phyloP scores from a whole-genome alignment of 2,888 invertebrate species.

The Noctua janthina region DNA sequence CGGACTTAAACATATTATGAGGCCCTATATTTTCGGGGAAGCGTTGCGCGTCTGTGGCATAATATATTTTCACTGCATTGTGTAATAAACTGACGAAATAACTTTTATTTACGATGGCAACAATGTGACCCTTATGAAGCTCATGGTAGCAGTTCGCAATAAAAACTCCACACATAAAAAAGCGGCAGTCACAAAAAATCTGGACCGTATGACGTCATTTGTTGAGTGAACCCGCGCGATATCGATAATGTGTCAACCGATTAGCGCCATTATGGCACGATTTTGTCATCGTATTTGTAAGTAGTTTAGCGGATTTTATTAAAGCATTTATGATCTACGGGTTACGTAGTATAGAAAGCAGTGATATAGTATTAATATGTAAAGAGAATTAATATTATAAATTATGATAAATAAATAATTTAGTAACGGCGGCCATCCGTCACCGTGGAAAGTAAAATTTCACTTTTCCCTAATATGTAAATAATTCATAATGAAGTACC shows the following conservation, averaged over 20 bases:
- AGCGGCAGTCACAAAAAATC: conserved; percentile 28
- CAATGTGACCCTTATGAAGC: conserved; percentile 43
- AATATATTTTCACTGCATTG: conserved; percentile 23
- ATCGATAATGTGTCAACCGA: conserved; percentile 47
- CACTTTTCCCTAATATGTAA: conserved; percentile 9
- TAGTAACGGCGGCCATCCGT: not conserved
- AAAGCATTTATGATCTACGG: not conserved
- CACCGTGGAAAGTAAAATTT: conserved; percentile 13
- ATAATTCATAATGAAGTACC: not conserved
- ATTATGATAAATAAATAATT: conserved; percentile 15
- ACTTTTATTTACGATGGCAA: conserved; percentile 50
- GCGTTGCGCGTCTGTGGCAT: conserved; percentile 34
- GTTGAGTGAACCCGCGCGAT: conserved; percentile 24
- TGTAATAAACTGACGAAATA: conserved; percentile 45
- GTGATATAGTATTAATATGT: not conserved
- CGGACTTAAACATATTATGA: not conserved
- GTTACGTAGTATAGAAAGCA: conserved; percentile 27
- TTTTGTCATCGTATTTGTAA: conserved; percentile 22
- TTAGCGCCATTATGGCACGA: conserved; percentile 26
- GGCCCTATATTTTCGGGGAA: conserved; percentile 16
- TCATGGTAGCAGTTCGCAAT: conserved; percentile 32
- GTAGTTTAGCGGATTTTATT: not conserved
- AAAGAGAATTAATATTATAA: conserved; percentile 20
- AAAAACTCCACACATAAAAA: conserved; percentile 42
- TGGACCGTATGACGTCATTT: conserved; percentile 29